Percentiles rank a stretch among this genome's conserved stretches.
Conservation (phyloP, 2,888 invertebrate genomes). For the Caenorhabditis angaria region DNA sequence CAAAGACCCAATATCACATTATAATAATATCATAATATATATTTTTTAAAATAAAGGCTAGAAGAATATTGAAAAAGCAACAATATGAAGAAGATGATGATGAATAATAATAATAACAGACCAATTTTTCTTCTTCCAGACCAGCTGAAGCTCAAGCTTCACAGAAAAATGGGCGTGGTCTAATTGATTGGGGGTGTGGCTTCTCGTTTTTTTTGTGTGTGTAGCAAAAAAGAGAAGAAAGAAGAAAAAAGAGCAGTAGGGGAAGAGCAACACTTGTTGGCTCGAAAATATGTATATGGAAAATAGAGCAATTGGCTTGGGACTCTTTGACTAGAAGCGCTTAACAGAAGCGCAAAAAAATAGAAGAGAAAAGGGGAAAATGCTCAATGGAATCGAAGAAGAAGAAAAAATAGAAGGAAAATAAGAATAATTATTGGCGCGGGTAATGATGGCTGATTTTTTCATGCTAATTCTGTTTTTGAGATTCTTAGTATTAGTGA, state of each 20-base stretch:
- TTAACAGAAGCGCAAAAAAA: not conserved
- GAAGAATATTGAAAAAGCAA: no score
- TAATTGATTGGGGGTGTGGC: conserved; percentile 24
- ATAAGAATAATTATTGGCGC: no score
- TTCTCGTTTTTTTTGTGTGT: not conserved
- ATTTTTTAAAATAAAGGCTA: no score
- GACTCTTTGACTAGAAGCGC: not conserved
- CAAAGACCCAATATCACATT: not conserved
- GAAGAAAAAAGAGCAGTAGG: no score
- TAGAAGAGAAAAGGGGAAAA: not conserved
- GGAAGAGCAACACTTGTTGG: conserved; percentile 4
- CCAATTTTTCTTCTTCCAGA: no score
- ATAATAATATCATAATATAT: no score
- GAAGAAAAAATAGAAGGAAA: no score
- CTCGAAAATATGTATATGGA: not conserved
- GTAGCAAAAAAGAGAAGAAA: not conserved
- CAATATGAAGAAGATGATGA: not conserved
- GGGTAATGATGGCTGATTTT: no score
- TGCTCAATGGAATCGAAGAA: no score
- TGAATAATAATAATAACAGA: not conserved
- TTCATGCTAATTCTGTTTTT: no score
- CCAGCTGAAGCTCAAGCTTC: not conserved
- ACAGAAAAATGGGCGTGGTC: conserved; percentile 10
- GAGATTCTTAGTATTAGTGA: no score
- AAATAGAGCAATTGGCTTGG: not conserved